Evolutionary conservation across 2,113 vertebrate genomes (phyloP).

Genomic region (Canis aureus): DNA sequence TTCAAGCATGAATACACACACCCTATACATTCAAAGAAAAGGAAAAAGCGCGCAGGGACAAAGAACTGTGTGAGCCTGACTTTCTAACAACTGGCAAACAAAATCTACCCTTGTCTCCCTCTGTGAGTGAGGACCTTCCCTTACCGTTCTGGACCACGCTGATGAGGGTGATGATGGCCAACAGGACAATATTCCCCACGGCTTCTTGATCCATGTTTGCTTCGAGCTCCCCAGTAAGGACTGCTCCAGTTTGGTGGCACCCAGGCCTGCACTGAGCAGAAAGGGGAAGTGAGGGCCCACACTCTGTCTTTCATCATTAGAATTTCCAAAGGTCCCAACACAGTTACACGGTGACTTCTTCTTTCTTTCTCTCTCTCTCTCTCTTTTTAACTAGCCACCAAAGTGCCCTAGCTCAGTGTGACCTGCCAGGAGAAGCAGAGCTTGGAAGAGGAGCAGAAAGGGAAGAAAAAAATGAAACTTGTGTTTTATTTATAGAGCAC

Average conservation of each 20-base stretch:
- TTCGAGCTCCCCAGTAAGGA: background rate
- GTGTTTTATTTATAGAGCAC: background rate
- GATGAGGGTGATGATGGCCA: conserved; percentile 93
- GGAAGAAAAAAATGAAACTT: background rate
- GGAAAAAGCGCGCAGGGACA: background rate
- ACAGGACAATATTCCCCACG: conserved; percentile 91
- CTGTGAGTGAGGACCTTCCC: conserved; percentile 35
- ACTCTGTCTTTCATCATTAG: conserved; percentile 78
- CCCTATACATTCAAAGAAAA: background rate
- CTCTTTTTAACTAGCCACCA: background rate
- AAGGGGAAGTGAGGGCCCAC: conserved; percentile 84
- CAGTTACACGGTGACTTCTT: background rate
- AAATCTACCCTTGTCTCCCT: background rate
- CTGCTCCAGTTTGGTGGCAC: background rate
- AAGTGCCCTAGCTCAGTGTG: background rate
- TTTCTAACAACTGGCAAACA: background rate
- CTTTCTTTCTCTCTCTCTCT: background rate
- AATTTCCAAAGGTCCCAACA: conserved; percentile 75
- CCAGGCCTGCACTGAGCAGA: conserved; percentile 51
- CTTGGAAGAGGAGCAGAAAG: background rate
- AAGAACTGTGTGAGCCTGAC: background rate
- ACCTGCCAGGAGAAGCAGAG: background rate
- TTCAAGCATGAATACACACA: background rate
- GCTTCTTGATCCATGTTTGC: conserved; percentile 89
- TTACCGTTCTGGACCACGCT: conserved; percentile 96